Conservation (phyloP, 2,888 invertebrate genomes). For the Drepanosiphum platanoidis region DNA sequence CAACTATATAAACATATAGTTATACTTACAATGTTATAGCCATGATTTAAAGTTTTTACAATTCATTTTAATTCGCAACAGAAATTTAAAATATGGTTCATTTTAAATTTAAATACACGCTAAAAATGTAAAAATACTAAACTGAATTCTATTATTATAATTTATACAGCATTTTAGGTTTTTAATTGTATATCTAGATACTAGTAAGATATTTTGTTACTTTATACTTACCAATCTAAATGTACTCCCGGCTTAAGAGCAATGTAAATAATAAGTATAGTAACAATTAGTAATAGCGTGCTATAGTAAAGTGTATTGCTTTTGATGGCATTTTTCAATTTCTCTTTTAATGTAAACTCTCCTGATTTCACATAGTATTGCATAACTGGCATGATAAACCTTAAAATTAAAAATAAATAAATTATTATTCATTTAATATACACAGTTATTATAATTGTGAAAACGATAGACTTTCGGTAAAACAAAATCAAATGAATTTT, state of each 20-base stretch:
- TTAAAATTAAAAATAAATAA: slow-evolving; percentile 67
- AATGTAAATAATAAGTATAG: slow-evolving; percentile 92
- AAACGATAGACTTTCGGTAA: background rate
- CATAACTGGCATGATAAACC: slow-evolving; percentile 97
- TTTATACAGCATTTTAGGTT: background rate
- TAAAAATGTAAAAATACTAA: background rate
- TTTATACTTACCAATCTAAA: slow-evolving; percentile 79
- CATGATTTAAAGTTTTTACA: background rate
- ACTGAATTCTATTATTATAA: background rate
- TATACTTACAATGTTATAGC: too few species aligned
- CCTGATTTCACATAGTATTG: slow-evolving; percentile 99
- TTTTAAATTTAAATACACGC: background rate
- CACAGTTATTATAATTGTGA: background rate
- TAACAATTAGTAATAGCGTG: slow-evolving; percentile 93
- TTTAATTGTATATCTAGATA: slow-evolving; percentile 28
- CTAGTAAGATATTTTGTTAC: slow-evolving; percentile 14
- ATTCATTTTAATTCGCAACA: background rate
- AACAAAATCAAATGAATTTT: background rate
- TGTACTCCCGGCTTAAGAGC: slow-evolving; percentile 88
- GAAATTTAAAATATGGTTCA: background rate
- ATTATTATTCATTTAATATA: background rate
- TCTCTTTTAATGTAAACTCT: slow-evolving; percentile 94
- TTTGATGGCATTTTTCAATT: slow-evolving; percentile 91
- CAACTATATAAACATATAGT: too few species aligned
- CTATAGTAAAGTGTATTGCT: slow-evolving; percentile 99